A percentile compares a stretch with the other conserved stretches of the same genome.
Evolutionary conservation across 2,797 vertebrate genomes (phyloP).

Genomic region (Chelmon rostratus): DNA sequence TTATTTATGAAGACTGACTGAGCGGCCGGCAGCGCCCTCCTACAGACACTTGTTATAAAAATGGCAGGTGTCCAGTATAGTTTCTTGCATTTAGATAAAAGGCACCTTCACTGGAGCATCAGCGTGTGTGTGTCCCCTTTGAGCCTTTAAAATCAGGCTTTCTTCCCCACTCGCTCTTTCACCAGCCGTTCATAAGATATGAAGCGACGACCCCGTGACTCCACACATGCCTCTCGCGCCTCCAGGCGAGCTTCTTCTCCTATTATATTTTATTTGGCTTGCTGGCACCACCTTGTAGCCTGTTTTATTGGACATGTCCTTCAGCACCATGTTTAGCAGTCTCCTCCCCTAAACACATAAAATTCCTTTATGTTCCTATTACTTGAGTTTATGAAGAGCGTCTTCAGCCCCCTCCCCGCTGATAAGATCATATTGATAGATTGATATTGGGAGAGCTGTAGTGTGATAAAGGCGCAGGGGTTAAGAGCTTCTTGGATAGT

Average conservation of each 20-base stretch:
- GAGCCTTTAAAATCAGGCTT: slow-evolving; percentile 21
- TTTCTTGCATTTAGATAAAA: slow-evolving; percentile 21
- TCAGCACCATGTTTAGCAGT: slow-evolving; percentile 81
- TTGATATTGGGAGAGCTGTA: slow-evolving; percentile 86
- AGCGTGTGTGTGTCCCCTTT: slow-evolving; percentile 19
- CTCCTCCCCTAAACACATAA: slow-evolving; percentile 84
- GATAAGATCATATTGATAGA: slow-evolving; percentile 89
- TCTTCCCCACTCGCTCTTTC: slow-evolving; percentile 28
- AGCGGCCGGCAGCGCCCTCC: neutral
- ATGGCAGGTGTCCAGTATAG: neutral
- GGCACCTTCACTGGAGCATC: slow-evolving; percentile 26
- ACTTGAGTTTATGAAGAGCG: slow-evolving; percentile 82
- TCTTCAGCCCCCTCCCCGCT: slow-evolving; percentile 66
- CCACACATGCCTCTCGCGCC: slow-evolving; percentile 28
- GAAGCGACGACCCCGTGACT: slow-evolving; percentile 55
- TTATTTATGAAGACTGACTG: neutral
- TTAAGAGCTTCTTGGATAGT: slow-evolving; percentile 91
- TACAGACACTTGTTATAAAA: neutral
- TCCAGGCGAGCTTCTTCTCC: slow-evolving; percentile 55
- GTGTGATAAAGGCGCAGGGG: slow-evolving; percentile 86
- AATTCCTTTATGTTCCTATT: slow-evolving; percentile 85
- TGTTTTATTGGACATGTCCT: slow-evolving; percentile 83
- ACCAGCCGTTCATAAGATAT: slow-evolving; percentile 36
- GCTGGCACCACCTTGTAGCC: slow-evolving; percentile 73
- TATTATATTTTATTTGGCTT: slow-evolving; percentile 79